Percentiles rank a stretch among this genome's conserved stretches.
phyloP scores from a whole-genome alignment of 53 echinoderm and acorn worm genomes.

The Crossaster papposus region DNA sequence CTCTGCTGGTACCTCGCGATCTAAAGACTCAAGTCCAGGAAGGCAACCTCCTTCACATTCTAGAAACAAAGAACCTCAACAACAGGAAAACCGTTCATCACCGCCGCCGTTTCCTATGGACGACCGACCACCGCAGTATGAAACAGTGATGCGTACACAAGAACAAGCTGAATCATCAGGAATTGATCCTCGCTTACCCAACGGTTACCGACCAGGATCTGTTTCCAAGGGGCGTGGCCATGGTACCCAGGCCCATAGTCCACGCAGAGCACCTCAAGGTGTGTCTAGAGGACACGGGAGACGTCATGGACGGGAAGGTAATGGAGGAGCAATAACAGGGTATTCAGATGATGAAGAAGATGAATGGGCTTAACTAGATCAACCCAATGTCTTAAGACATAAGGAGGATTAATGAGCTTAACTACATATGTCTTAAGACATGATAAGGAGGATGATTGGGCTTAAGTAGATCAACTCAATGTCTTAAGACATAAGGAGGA shows the following conservation, averaged over 20 bases:
- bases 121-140: conserved; percentile 91
- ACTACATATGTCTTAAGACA: too few relatives aligned
- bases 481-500: too few relatives aligned
- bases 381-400: not conserved
- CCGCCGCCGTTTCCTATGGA: conserved; percentile 72
- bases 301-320: conserved; percentile 79
- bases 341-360: conserved; percentile 89
- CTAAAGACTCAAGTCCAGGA: conserved; percentile 81
- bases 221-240: conserved; percentile 94
- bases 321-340: conserved; percentile 72
- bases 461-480: conserved; percentile 50
- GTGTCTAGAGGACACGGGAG: conserved; percentile 82
- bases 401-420: too few relatives aligned
- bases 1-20: conserved; percentile 66
- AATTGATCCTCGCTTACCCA: conserved; percentile 83
- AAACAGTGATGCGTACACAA: conserved; percentile 84
- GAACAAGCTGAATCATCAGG: conserved; percentile 58
- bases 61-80: conserved; percentile 56
- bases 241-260: conserved; percentile 92
- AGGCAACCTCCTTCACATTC: conserved; percentile 69
- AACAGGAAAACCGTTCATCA: conserved; percentile 44
- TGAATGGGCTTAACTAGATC: conserved; percentile 82
- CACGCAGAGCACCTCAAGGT: conserved; percentile 83
- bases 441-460: conserved; percentile 89
- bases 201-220: conserved; percentile 84